Evolutionary conservation across 2,797 vertebrate genomes (phyloP), one percentile per base, ranked within the genome.

Genomic region (Parotocinclus haroldoi): DNA sequence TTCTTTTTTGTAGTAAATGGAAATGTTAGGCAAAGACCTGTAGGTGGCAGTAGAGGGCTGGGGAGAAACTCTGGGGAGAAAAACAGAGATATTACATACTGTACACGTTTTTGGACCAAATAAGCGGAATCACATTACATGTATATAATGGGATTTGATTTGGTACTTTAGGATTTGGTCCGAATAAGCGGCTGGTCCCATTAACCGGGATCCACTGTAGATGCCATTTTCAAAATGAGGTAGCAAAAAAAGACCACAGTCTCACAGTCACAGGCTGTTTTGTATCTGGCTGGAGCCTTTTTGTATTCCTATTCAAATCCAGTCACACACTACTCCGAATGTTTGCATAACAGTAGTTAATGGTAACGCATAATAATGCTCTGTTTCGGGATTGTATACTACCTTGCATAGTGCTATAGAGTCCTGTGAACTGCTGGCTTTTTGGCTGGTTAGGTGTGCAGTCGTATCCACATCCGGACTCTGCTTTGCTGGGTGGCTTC

Each of bases 261-360:
- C n/a, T n/a, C n/a, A n/a, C n/a, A n/a, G n/a, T n/a, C n/a, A n/a
- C n/a, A n/a, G 48, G 14, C 48, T 16, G 48, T n/a, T 50, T 50
- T 17, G n/a, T 8, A 62, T 6, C 40, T n/a, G 13, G 18, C n/a
- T 46, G 40, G 6, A 3, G 4, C n/a, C 11, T 7, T 16, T 46
- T 56, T 39, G 53, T 66, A 46, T 46, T 3, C 63, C 7, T 66
- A 66, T 57, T 56, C 42, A 56, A 56, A 66, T 65, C 3, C 37
- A 37, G 14, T 18, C 14, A 10, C 48, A 14, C 9, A 14, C 14
- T 10, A 45, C 10, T 55, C 37, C 3, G 27, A 46, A 12, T 46
- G 37, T 66, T 66, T 66, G 53, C 63, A 53, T 66, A 66, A 66
- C n/a, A 38, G 53, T 56, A 56, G 27, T 66, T 48, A 39, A 48